A percentile compares a stretch with the other conserved stretches of the same genome.
Conservation (phyloP, 92 coral and sea anemone genomes). For the Muricea muricata region DNA sequence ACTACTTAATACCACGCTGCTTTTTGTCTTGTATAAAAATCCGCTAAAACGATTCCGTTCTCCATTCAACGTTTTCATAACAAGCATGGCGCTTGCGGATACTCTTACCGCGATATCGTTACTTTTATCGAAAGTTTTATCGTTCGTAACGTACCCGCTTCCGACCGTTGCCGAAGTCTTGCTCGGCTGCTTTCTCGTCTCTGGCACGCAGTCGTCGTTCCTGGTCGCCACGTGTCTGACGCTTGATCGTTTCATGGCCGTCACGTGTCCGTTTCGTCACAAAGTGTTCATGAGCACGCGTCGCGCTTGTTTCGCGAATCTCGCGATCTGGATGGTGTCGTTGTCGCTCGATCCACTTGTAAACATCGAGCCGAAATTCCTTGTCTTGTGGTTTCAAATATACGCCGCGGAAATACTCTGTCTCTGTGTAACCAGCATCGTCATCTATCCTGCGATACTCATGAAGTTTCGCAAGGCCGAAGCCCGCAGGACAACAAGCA, state of each 20-base stretch:
- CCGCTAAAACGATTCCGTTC: constrained; percentile 16
- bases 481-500: not conserved
- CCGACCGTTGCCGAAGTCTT: constrained; percentile 16
- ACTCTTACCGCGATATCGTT: constrained; percentile 2
- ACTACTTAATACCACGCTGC: not conserved
- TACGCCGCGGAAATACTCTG: constrained; percentile 21
- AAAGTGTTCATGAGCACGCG: constrained; percentile 1
- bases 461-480: not conserved
- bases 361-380: not conserved
- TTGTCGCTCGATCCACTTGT: constrained; percentile 9
- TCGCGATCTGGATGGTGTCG: constrained; percentile 2
- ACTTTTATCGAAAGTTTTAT: not conserved
- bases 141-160: not conserved
- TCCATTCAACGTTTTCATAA: not conserved
- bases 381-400: not conserved
- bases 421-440: not conserved
- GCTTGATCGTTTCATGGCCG: constrained; percentile 16
- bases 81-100: constrained; percentile 7
- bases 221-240: not conserved
- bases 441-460: constrained; percentile 14
- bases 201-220: constrained; percentile 18
- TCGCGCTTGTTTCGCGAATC: constrained; percentile 24
- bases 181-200: not conserved
- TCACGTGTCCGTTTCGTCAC: constrained; percentile 31
- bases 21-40: constrained; percentile 13